Base-by-base conservation (phyloP, 2,797 vertebrate species). In the Melanogrammus aeglefinus region DNA sequence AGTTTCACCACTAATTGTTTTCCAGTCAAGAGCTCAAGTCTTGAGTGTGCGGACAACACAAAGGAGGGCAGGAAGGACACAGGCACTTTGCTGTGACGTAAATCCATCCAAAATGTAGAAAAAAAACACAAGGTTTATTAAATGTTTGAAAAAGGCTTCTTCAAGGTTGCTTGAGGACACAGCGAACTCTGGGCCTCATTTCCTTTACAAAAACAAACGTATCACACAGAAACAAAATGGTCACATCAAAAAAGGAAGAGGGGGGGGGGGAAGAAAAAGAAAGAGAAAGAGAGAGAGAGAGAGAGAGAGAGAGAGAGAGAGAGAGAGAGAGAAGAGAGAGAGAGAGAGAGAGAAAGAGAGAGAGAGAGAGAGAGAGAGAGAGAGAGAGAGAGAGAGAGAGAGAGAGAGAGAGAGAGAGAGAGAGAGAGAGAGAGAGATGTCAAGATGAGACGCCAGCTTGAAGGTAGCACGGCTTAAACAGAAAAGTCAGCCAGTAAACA, bases 401-500 rank as follows among this genome's bases (percentile, higher is more conserved):
- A 63, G 57, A 9, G 57, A 6, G 21, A 6, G 66, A 21, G 36
- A 79, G 74, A 73, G 38, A 80, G 69, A 0, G 13, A 79, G 81
- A 70, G 13, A 79, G 81, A 47, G 10, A 6, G 41, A 14, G 41
- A 14, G 41, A 44, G 41, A 44, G 41, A 13, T 39, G 27, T 16
- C 72, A 41, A 5, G 29, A 14, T 63, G 47, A 73, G 31, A 51
- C 2, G 16, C 36, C 16, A 38, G 41, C 27, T 78, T 79, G 77
- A 73, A 74, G 21, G 41, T 47, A 63, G 80, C 84, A 83, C 83
- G 77, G 82, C 77, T 81, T 75, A 80, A 86, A 86, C 79, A 88
- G 81, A 77, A 86, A 88, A 29, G 31, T 2, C 71, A 89, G 86
- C 85, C 87, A 88, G 82, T 91, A 90, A 92, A 91, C 86, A 90